Base-by-base conservation (phyloP, 1,140 invertebrate genomes). In the Daktulosphaira vitifoliae region DNA sequence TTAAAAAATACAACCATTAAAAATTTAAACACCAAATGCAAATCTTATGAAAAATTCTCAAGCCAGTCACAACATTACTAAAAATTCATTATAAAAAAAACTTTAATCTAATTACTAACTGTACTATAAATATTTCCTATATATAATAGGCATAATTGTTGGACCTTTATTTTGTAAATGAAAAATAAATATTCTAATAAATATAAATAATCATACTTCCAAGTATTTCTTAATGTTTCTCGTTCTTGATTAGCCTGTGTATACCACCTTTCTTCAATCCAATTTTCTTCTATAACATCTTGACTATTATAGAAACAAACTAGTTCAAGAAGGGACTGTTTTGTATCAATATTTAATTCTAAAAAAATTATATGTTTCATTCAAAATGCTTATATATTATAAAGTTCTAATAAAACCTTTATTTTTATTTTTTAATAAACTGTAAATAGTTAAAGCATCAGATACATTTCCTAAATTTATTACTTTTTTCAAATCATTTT, bases 191-290 rank as follows among this genome's bases (percentile, higher is more conserved):
- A 46, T 29, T 33, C 4, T 56, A 20, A 15, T 64, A 44, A 39
- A 65, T 33, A 73, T 20, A 16, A 33, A 56, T 26, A 29, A 22
- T 73, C 78, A 78, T 78, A 88, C 86, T 78, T 83, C 90, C 90
- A 92, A 9, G 78, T 81, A 70, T 85, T 83, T 53, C 78, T 76
- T 33, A 78, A 75, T 65, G 78, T 76, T n/a, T 84, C 80, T 65
- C 20, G 70, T 62, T 73, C 69, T 73, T 73, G 33, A 70, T 73
- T 70, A 69, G 74, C 74, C 54, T 79, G 76, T 67, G 71, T 71
- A 71, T 87, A 91, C 87, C 85, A 92, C 54, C 81, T 80, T 74
- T 90, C 85, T 73, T 90, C 87, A n/a, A 85, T 72, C 71, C 83
- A 84, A 50, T 90, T 84, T 42, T 82, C 78, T 13, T 80, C 75